Conservation (phyloP, 2,888 invertebrate species). For the Dryobotodes eremita region DNA sequence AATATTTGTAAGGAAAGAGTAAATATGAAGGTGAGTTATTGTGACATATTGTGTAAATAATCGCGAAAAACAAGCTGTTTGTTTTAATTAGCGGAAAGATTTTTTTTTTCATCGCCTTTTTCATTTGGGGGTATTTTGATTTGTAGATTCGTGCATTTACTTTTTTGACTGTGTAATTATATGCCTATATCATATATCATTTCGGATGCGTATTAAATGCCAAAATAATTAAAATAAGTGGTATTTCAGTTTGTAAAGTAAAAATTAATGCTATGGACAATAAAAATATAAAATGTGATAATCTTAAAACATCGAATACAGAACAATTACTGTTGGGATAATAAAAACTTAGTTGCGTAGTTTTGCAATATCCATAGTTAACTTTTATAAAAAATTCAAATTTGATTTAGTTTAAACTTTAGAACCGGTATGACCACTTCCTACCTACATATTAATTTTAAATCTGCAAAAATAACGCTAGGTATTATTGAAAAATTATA, state of each 20-base stretch:
- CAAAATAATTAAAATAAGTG: neutral
- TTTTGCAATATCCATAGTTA: neutral
- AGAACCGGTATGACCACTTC: constrained; percentile 5
- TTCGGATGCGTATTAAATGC: neutral
- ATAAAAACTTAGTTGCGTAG: neutral
- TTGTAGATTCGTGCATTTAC: neutral
- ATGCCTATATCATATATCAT: neutral
- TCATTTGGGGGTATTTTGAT: constrained; percentile 30
- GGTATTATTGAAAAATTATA: neutral
- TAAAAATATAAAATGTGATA: neutral
- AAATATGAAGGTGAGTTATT: constrained; percentile 67
- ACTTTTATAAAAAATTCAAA: neutral
- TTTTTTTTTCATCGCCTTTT: neutral
- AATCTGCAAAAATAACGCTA: neutral
- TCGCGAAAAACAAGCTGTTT: constrained; percentile 5
- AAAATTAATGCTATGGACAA: neutral
- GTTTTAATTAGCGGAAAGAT: neutral
- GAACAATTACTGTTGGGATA: neutral
- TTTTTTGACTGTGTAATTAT: neutral
- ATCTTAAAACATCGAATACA: neutral
- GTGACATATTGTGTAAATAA: constrained; percentile 22
- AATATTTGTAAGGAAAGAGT: constrained; percentile 35
- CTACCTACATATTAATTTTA: constrained; percentile 23
- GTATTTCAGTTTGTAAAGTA: neutral
- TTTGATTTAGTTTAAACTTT: neutral